These are phyloP conservation scores for Fulmarus glacialis DNA, from an alignment of 2,113 vertebrate genomes.

Conservation along the genomic window DNA sequence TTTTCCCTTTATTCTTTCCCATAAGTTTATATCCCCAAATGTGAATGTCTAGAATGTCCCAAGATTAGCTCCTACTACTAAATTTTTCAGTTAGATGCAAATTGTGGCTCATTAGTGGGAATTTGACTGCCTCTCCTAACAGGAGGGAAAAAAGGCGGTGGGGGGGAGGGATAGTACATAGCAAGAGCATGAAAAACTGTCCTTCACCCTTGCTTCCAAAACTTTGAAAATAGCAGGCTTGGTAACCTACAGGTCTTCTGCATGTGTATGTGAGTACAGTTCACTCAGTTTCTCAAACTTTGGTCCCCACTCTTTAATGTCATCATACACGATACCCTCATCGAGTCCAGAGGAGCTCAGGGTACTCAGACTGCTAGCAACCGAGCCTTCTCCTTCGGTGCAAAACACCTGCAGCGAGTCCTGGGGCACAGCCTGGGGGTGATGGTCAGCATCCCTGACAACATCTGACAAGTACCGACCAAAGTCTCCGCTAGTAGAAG, in stretches of 20 bases:
- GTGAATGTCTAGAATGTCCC: not conserved
- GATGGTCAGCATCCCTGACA: constrained; percentile 77
- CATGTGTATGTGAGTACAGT: constrained; percentile 58
- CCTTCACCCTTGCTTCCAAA: not conserved
- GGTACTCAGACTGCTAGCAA: constrained; percentile 82
- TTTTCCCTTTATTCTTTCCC: not conserved
- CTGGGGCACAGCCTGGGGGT: constrained; percentile 69
- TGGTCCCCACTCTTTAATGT: constrained; percentile 83
- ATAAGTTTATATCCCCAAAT: not conserved
- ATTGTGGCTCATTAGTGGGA: not conserved
- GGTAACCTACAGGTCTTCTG: constrained; percentile 69
- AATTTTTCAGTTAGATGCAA: not conserved
- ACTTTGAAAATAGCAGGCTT: fast-evolving
- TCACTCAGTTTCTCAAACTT: constrained; percentile 85
- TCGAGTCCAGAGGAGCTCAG: constrained; percentile 77
- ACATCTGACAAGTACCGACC: constrained; percentile 78
- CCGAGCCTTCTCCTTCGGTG: constrained; percentile 81
- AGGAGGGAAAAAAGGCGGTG: not conserved
- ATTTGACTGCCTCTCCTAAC: not conserved
- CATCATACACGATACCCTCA: constrained; percentile 67
- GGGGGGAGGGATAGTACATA: fast-evolving
- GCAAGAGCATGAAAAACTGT: not conserved
- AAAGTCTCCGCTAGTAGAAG: constrained; percentile 76
- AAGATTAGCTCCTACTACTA: not conserved
- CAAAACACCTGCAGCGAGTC: constrained; percentile 84